Percentiles rank a stretch among this genome's conserved stretches.
Evolutionary conservation across 2,888 invertebrate genomes (phyloP).

Genomic region (Leptopilina syphax): DNA sequence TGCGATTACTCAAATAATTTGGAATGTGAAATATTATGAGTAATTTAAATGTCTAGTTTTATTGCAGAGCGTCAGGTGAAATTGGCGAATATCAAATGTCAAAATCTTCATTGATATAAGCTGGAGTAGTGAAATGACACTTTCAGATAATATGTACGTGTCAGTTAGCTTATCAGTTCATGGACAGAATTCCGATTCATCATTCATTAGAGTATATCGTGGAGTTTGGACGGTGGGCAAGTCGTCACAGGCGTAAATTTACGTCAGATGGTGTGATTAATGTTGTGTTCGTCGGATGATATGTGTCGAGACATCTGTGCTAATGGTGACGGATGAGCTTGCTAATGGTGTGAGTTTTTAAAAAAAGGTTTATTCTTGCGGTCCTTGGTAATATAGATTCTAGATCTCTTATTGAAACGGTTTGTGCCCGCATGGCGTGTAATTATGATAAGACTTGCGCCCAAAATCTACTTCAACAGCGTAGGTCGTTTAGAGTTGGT

Average conservation of each 20-base stretch:
- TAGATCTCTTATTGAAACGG: background rate
- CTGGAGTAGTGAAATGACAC: background rate
- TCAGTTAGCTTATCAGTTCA: constrained; percentile 18
- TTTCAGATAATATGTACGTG: constrained; percentile 22
- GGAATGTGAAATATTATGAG: too few relatives aligned
- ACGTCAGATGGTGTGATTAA: constrained; percentile 70
- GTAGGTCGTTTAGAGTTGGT: constrained; percentile 26
- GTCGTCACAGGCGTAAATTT: constrained; percentile 62
- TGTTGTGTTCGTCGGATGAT: constrained; percentile 68
- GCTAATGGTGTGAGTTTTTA: constrained; percentile 68
- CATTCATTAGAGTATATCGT: constrained; percentile 19
- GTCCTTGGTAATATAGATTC: background rate
- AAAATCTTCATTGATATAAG: background rate
- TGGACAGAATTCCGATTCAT: constrained; percentile 25
- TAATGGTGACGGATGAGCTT: constrained; percentile 72
- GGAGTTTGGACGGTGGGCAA: constrained; percentile 27
- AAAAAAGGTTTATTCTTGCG: constrained; percentile 38
- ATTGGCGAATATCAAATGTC: background rate
- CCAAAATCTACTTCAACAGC: constrained; percentile 41
- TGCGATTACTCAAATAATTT: too few relatives aligned
- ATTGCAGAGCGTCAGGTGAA: background rate
- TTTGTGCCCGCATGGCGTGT: constrained; percentile 16
- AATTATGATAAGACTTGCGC: constrained; percentile 44
- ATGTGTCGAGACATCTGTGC: constrained; percentile 69
- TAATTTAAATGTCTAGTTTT: too few relatives aligned